Conservation (phyloP, 2,797 vertebrate genomes). For the Acropternis orthonyx region DNA sequence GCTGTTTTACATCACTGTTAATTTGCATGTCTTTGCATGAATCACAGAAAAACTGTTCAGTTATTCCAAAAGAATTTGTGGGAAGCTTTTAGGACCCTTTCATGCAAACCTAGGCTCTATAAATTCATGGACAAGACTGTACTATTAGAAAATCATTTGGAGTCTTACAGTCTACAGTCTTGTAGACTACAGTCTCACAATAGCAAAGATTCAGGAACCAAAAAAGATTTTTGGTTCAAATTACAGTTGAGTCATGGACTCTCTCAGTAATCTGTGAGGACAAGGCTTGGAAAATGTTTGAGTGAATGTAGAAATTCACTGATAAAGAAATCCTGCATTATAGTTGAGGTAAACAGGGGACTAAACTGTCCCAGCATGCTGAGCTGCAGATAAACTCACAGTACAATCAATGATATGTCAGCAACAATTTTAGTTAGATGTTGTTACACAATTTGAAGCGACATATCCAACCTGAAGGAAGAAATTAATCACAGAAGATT, state of each 20-base stretch:
- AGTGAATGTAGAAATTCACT: conserved; percentile 31
- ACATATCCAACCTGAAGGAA: conserved; percentile 48
- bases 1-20: neutral
- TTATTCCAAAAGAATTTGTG: neutral
- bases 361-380: conserved; percentile 14
- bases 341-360: conserved; percentile 15
- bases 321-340: conserved; percentile 8
- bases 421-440: conserved; percentile 28
- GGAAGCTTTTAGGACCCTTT: neutral
- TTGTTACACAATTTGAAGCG: conserved; percentile 36
- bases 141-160: neutral
- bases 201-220: neutral
- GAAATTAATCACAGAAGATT: conserved; percentile 50
- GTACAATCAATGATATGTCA: conserved; percentile 21
- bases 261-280: conserved; percentile 4
- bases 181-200: neutral
- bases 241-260: conserved; percentile 51
- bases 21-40: neutral
- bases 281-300: neutral
- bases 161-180: neutral
- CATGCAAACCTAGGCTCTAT: neutral
- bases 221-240: conserved; percentile 33
- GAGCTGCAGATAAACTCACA: conserved; percentile 35
- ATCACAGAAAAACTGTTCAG: neutral
- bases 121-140: neutral